These are phyloP conservation scores for Anoura caudifer DNA, from an alignment of 2,113 vertebrate species.

Conservation along the genomic window DNA sequence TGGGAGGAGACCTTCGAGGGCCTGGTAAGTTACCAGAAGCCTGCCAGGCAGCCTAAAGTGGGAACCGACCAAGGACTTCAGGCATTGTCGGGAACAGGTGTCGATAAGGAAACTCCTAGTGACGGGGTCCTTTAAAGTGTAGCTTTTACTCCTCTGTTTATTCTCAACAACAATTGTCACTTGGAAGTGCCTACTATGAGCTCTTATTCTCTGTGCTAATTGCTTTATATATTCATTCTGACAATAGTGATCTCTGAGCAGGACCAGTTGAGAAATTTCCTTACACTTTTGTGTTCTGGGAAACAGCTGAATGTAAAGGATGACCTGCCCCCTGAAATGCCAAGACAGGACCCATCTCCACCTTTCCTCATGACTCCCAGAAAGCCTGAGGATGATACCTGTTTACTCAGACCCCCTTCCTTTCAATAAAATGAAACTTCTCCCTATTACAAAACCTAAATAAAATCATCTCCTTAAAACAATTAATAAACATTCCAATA, in stretches of 20 bases:
- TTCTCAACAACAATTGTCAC: not conserved
- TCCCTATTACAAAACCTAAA: not conserved
- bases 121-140: not conserved
- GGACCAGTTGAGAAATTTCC: not conserved
- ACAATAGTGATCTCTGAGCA: not conserved
- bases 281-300: not conserved
- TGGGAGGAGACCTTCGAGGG: not conserved
- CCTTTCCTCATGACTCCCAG: not conserved
- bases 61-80: not conserved
- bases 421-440: not conserved
- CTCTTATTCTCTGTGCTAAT: not conserved
- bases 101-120: not conserved
- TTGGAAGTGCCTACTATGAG: not conserved
- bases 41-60: not conserved
- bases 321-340: not conserved
- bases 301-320: not conserved
- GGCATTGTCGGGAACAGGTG: not conserved
- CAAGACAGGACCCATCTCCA: not conserved
- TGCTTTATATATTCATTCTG: not conserved
- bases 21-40: not conserved
- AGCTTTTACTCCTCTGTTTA: not conserved
- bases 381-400: not conserved
- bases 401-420: not conserved
- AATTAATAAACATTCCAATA: not conserved
- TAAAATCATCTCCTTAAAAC: not conserved